These are phyloP conservation scores for Gortyna flavago DNA, from an alignment of 2,888 invertebrate genomes.

Conservation along the genomic window DNA sequence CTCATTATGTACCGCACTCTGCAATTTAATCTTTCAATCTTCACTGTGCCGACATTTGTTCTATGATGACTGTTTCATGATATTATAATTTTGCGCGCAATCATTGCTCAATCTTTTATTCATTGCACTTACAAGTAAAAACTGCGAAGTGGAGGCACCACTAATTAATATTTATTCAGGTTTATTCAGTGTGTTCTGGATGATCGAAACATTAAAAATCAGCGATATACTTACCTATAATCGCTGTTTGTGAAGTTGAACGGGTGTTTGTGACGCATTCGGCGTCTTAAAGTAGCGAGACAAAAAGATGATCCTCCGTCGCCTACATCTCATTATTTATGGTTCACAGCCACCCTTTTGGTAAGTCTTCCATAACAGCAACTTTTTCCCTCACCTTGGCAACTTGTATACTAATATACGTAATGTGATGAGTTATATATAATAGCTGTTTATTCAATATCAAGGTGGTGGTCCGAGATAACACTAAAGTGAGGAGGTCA, in stretches of 20 bases:
- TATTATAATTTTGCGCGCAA: slow-evolving; percentile 39
- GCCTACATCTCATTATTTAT: slow-evolving; percentile 79
- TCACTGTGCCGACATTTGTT: slow-evolving; percentile 29
- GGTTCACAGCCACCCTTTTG: slow-evolving; percentile 78
- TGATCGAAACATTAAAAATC: not conserved
- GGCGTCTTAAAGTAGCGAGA: slow-evolving; percentile 73
- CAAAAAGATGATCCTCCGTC: slow-evolving; percentile 78
- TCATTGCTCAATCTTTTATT: slow-evolving; percentile 44
- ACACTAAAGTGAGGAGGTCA: slow-evolving; percentile 73
- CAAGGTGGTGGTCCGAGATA: slow-evolving; percentile 59
- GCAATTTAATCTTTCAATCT: slow-evolving; percentile 39
- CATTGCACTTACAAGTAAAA: slow-evolving; percentile 34
- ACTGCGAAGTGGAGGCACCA: slow-evolving; percentile 8
- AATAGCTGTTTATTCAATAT: slow-evolving; percentile 60
- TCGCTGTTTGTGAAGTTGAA: slow-evolving; percentile 52
- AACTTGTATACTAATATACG: slow-evolving; percentile 60
- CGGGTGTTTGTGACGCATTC: slow-evolving; percentile 70
- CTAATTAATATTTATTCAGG: slow-evolving; percentile 14
- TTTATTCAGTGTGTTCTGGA: slow-evolving; percentile 20
- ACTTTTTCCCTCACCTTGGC: slow-evolving; percentile 57
- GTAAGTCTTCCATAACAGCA: slow-evolving; percentile 72
- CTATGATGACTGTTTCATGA: slow-evolving; percentile 45
- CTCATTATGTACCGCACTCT: slow-evolving; percentile 14
- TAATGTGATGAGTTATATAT: slow-evolving; percentile 55
- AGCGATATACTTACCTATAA: not conserved